Evolutionary conservation across 1,140 invertebrate species (phyloP), one percentile per base, ranked within the genome.

Genomic region (Eciton burchellii): DNA sequence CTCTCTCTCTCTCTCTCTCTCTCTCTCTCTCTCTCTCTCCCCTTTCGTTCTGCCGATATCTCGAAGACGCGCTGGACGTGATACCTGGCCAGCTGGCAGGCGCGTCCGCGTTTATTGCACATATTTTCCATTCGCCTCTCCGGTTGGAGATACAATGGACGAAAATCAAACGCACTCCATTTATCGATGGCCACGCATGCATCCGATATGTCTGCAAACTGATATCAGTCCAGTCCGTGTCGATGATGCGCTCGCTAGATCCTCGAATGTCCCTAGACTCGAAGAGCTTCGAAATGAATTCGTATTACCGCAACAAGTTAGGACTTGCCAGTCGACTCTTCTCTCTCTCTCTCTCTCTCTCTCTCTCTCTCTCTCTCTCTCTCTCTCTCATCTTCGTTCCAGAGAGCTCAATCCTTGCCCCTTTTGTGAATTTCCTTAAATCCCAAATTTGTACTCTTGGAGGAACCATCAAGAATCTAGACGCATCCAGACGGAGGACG

Each of bases 191-290:
- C 71, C 85, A 87, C 65, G 65, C 82, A 88, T 87, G 70, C 84
- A 79, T 87, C 86, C 86, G 92, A 93, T 93, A 93, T 93, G 91
- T 93, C n/a, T n/a, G n/a, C 84, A 79, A 84, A 91, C 86, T 89
- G 91, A 93, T 93, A 93, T 87, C 91, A 87, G 84, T 82, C 76
- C 16, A 21, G 35, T 79, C 56, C 41, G 19, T 35, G 47, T 3
- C 29, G 45, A 62, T 60, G 49, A n/a, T 41, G 63, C 63, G 35
- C 45, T 45, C 24, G 6, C 19, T 45, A 45, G 63, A 79, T 54
- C 8, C 49, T 21, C 21, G 29, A 76, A 68, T 77, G 5, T 35
- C 24, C 56, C 6, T 12, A 11, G 29, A 68, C 4, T 19, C 21
- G 14, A 66, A 66, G 56, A 66, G 21, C 3, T 14, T 12, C n/a